Evolutionary conservation across 1,140 invertebrate genomes (phyloP).

Genomic region (Lamellibrachia luymesi): DNA sequence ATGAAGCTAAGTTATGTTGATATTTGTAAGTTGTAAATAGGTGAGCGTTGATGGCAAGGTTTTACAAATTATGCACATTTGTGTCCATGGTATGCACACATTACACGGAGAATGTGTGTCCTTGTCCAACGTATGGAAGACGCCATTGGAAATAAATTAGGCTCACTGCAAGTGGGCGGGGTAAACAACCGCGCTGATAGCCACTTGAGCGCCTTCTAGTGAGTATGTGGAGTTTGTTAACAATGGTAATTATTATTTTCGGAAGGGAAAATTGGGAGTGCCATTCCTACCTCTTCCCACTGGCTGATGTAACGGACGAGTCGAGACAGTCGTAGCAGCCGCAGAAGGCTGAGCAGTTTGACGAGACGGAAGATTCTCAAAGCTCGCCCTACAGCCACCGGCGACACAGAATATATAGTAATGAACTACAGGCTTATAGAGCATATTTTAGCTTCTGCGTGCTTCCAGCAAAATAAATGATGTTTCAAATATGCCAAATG

Average conservation of each 20-base stretch:
- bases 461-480: too few relatives aligned
- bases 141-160: too few relatives aligned
- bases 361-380: conserved; percentile 29
- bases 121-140: too few relatives aligned
- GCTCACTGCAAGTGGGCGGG: too few relatives aligned
- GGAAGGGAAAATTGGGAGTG: not conserved
- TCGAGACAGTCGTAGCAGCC: conserved; percentile 25
- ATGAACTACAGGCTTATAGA: not conserved
- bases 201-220: not conserved
- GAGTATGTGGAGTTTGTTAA: not conserved
- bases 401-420: not conserved
- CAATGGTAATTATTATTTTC: not conserved
- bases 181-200: too few relatives aligned
- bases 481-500: too few relatives aligned
- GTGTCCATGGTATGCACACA: too few relatives aligned
- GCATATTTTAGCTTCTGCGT: not conserved
- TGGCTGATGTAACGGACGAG: conserved; percentile 31
- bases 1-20: too few relatives aligned
- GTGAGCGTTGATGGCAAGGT: too few relatives aligned
- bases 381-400: conserved; percentile 22
- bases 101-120: too few relatives aligned
- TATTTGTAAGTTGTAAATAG: too few relatives aligned
- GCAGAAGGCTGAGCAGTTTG: conserved; percentile 29
- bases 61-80: too few relatives aligned
- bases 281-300: conserved; percentile 29